Evolutionary conservation across 2,113 vertebrate species (phyloP).

Genomic region (Sminthopsis crassicaudata): DNA sequence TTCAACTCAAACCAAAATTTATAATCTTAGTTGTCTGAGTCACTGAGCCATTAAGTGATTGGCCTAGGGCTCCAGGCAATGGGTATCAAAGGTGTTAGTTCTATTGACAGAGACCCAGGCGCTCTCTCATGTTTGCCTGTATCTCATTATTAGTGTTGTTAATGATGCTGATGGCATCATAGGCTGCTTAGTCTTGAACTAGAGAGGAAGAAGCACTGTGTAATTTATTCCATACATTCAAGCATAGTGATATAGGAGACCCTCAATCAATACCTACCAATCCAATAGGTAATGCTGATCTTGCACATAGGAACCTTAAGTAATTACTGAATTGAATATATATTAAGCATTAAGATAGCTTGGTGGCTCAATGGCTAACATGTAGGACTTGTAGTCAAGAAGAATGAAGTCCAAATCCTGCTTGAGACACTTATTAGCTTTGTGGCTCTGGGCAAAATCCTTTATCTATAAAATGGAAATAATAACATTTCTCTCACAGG

Average conservation of each 20-base stretch:
- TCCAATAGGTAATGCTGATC: neutral
- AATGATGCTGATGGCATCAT: neutral
- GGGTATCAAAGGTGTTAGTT: neutral
- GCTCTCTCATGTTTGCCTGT: neutral
- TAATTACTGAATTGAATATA: neutral
- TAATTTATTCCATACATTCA: neutral
- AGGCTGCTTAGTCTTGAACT: neutral
- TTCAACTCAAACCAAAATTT: too few species aligned
- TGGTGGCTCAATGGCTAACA: neutral
- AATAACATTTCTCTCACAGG: neutral
- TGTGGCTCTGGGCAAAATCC: neutral
- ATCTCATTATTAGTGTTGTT: neutral
- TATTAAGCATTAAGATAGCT: neutral
- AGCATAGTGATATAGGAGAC: neutral
- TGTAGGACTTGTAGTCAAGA: neutral
- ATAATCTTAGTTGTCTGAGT: neutral
- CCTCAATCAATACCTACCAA: neutral
- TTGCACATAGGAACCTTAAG: neutral
- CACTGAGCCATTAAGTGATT: neutral
- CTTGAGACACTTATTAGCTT: neutral
- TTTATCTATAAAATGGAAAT: neutral
- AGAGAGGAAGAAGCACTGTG: neutral
- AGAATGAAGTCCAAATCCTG: neutral
- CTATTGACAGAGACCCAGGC: neutral
- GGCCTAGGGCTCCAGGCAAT: neutral